phyloP scores from a whole-genome alignment of 1,140 invertebrate genomes.

The Formica exsecta region DNA sequence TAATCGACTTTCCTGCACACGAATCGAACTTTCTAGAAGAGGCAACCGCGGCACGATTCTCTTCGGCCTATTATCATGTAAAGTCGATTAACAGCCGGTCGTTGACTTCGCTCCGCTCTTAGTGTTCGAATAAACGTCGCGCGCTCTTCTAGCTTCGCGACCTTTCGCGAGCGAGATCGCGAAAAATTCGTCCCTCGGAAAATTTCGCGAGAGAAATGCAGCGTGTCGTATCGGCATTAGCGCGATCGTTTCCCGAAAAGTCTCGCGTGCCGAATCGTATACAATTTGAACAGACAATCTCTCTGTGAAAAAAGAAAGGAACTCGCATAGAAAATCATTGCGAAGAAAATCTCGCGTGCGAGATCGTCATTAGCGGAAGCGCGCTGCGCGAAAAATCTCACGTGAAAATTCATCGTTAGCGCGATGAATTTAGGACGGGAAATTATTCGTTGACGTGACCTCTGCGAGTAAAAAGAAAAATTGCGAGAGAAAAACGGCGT shows the following conservation, averaged over 20 bases:
- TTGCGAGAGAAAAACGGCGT: neutral
- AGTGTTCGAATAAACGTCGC: slow-evolving; percentile 12
- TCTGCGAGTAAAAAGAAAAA: neutral
- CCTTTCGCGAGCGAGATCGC: slow-evolving; percentile 23
- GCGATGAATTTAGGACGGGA: slow-evolving; percentile 32
- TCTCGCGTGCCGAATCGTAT: slow-evolving; percentile 7
- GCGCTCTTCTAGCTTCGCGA: slow-evolving; percentile 3
- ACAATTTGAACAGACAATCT: neutral
- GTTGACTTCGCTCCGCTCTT: slow-evolving; percentile 57
- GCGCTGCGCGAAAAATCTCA: slow-evolving; percentile 15
- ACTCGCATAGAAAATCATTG: slow-evolving; percentile 22
- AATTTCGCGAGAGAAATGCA: slow-evolving; percentile 29
- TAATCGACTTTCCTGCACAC: slow-evolving; percentile 72
- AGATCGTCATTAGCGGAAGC: slow-evolving; percentile 28
- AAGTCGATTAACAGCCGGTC: slow-evolving; percentile 63
- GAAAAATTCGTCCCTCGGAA: slow-evolving; percentile 20
- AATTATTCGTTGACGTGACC: slow-evolving; percentile 17
- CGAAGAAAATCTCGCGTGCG: slow-evolving; percentile 34
- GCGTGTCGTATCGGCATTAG: slow-evolving; percentile 11
- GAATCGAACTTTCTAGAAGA: slow-evolving; percentile 67
- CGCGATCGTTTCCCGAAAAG: slow-evolving; percentile 6
- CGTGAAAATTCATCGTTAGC: slow-evolving; percentile 46
- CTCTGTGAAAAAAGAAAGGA: slow-evolving; percentile 12
- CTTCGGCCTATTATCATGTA: slow-evolving; percentile 64
- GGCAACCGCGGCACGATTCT: slow-evolving; percentile 64